These are phyloP conservation scores for Atta cephalotes DNA, from an alignment of 1,140 invertebrate species.

Conservation along the genomic window DNA sequence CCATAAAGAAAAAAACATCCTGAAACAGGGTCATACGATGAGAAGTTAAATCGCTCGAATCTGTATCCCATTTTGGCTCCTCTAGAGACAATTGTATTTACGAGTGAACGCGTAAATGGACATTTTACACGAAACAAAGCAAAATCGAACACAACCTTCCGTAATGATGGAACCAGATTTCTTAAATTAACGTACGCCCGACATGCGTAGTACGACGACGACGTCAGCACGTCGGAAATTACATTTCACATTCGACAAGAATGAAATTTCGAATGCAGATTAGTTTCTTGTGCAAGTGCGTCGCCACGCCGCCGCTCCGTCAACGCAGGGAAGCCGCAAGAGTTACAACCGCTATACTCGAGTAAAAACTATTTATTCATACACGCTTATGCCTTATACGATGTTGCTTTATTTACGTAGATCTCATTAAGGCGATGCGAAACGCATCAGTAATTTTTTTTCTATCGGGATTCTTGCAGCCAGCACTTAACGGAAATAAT, in stretches of 20 bases:
- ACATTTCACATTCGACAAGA: slow-evolving; percentile 71
- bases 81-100: slow-evolving; percentile 27
- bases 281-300: slow-evolving; percentile 64
- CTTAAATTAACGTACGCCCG: slow-evolving; percentile 61
- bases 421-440: slow-evolving; percentile 24
- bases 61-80: neutral
- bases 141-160: slow-evolving; percentile 31
- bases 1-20: neutral
- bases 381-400: neutral
- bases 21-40: slow-evolving; percentile 14
- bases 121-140: neutral
- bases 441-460: slow-evolving; percentile 33
- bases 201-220: slow-evolving; percentile 21
- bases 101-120: neutral
- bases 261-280: slow-evolving; percentile 80
- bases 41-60: slow-evolving; percentile 27
- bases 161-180: slow-evolving; percentile 47
- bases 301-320: slow-evolving; percentile 19
- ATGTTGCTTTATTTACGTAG: slow-evolving; percentile 28
- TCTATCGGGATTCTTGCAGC: neutral
- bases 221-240: slow-evolving; percentile 6
- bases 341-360: slow-evolving; percentile 60
- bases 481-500: slow-evolving; percentile 32
- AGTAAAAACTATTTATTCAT: slow-evolving; percentile 51
- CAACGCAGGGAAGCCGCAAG: slow-evolving; percentile 11